Base-by-base conservation (phyloP, 2,797 vertebrate species). In the Schizothorax lantsangensis region DNA sequence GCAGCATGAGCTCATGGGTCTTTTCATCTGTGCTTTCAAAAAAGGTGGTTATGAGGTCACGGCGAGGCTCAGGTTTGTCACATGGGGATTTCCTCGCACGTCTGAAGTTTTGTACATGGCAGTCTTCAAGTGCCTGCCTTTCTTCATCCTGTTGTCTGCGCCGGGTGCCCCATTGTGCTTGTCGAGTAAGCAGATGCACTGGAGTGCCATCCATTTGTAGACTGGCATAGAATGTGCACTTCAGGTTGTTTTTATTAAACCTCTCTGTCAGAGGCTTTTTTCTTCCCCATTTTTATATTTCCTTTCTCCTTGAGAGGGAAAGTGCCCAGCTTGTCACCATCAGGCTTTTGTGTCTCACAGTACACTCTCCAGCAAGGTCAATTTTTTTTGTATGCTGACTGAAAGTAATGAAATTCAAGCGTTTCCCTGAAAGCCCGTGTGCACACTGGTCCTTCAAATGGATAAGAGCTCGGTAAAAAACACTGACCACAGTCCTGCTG, bases 361-460 rank as follows among this genome's bases (percentile, higher is more conserved):
- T 86, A 82, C 89, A 93, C 89, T 69, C 78, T 88, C 88, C 90
- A 89, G 89, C 92, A 93, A 93, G 93, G 91, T 93, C 91, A 91
- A 75, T 57, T 43, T 83, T 91, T 90, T 91, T 90, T 93, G 90
- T 89, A n/a, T 33, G 86, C 91, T 91, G 88, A 89, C 91, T 90
- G 84, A 91, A 91, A 88, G 88, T 90, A 81, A 72, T 12, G 47
- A 84, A 88, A 86, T 88, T 91, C 89, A 93, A 91, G 92, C 84
- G 81, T 87, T 90, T 90, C 90, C 62, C 40, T 74, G 78, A 86
- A 79, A 85, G 84, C 69, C 30, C 2, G 1, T 75, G 43, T 54
- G 21, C 43, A 36, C 54, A 10, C 12, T 45, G 69, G 57, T 82
- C 10, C 14, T 81, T 86, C 54, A 75, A 75, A 38, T 52, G 17